Evolutionary conservation across 2,888 invertebrate species (phyloP).

Genomic region (Aplocera efformata): DNA sequence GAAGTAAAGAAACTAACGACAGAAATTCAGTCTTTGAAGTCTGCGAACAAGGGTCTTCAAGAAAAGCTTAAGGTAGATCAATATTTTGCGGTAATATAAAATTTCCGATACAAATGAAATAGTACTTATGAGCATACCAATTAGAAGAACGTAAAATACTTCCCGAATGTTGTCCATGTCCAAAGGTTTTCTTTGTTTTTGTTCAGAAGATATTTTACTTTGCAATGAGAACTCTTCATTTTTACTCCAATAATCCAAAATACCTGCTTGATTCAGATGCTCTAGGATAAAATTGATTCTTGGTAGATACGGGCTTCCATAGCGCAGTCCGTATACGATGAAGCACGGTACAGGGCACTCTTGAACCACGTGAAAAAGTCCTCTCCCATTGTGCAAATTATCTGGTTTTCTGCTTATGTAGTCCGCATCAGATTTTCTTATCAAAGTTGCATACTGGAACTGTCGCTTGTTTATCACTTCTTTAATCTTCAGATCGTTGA

Average conservation of each 20-base stretch:
- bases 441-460: constrained; percentile 67
- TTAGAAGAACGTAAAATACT: constrained; percentile 56
- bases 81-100: not conserved
- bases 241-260: constrained; percentile 61
- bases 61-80: constrained; percentile 82
- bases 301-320: constrained; percentile 79
- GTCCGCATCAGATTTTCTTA: constrained; percentile 67
- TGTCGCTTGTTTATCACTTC: constrained; percentile 58
- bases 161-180: constrained; percentile 66
- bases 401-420: constrained; percentile 47
- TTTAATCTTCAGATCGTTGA: constrained; percentile 60
- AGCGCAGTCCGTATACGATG: constrained; percentile 77
- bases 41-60: constrained; percentile 83
- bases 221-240: constrained; percentile 49
- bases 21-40: constrained; percentile 82
- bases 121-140: constrained; percentile 48
- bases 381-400: constrained; percentile 60
- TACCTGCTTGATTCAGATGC: constrained; percentile 73
- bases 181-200: constrained; percentile 52
- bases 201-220: constrained; percentile 24
- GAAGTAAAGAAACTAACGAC: constrained; percentile 69
- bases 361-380: constrained; percentile 67
- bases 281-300: constrained; percentile 67
- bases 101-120: constrained; percentile 53
- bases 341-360: constrained; percentile 79